Percentiles rank a stretch among this genome's conserved stretches.
These are phyloP conservation scores for Drosophila stalkeri DNA, from an alignment of 2,888 invertebrate species.

Conservation along the genomic window DNA sequence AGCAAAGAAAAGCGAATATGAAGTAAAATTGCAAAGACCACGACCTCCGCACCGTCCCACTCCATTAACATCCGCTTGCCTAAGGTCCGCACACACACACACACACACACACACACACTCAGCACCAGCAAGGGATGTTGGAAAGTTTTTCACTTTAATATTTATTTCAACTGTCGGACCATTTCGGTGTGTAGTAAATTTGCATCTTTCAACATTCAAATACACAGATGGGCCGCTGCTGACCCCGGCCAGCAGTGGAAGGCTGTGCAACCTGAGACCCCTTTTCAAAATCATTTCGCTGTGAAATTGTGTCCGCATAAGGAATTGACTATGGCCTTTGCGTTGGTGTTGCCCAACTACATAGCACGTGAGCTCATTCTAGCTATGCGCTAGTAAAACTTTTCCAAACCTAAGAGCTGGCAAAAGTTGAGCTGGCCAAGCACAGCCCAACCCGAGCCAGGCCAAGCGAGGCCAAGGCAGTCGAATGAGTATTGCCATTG, in stretches of 20 bases:
- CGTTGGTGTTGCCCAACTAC: slow-evolving; percentile 19
- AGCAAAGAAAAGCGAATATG: slow-evolving; percentile 46
- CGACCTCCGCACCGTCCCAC: slow-evolving; percentile 41
- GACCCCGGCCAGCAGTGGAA: slow-evolving; percentile 24
- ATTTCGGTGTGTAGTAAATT: slow-evolving; percentile 73
- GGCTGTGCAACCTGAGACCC: slow-evolving; percentile 36
- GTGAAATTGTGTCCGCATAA: slow-evolving; percentile 74
- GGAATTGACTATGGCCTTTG: slow-evolving; percentile 17
- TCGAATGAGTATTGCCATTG: slow-evolving; percentile 26
- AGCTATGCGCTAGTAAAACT: slow-evolving; percentile 70
- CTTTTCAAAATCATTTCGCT: slow-evolving; percentile 75
- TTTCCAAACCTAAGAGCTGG: slow-evolving; percentile 34
- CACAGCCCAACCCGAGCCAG: slow-evolving; percentile 2
- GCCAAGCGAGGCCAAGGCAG: slow-evolving; percentile 35
- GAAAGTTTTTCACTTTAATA: slow-evolving; percentile 76
- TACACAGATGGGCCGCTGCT: slow-evolving; percentile 51
- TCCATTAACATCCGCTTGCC: slow-evolving; percentile 43
- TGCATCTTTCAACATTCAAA: slow-evolving; percentile 78
- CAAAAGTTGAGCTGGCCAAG: slow-evolving; percentile 16
- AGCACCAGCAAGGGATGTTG: not conserved
- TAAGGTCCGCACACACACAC: slow-evolving; percentile 27
- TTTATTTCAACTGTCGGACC: slow-evolving; percentile 76
- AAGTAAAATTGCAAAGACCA: slow-evolving; percentile 38
- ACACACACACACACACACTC: slow-evolving; percentile 3
- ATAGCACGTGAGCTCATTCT: slow-evolving; percentile 69